phyloP scores from a whole-genome alignment of 2,113 vertebrate genomes.

The Dipodomys merriami region DNA sequence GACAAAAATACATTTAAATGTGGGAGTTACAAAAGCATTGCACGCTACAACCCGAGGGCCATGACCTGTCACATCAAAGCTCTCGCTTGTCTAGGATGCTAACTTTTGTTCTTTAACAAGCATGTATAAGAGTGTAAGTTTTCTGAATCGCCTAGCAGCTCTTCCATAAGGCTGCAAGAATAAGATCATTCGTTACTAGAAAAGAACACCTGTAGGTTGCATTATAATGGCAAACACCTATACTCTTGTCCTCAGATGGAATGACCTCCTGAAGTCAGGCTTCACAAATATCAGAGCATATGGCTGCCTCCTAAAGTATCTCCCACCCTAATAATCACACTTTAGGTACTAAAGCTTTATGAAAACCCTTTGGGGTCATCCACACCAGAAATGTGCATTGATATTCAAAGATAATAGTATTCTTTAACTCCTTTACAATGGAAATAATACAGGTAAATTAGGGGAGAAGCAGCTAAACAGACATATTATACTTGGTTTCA shows the following conservation, averaged over 20 bases:
- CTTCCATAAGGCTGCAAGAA: background rate
- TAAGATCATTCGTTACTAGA: background rate
- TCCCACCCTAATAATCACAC: background rate
- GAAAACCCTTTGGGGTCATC: background rate
- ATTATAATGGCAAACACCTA: background rate
- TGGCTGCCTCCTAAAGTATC: background rate
- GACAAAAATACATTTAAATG: conserved; percentile 36
- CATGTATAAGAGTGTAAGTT: background rate
- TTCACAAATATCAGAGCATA: background rate
- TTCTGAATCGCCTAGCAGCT: conserved; percentile 34
- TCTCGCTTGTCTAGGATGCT: background rate
- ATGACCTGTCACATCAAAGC: conserved; percentile 44
- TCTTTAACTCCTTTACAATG: conserved; percentile 5
- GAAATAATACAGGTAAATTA: conserved; percentile 42
- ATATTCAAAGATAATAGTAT: background rate
- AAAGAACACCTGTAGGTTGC: background rate
- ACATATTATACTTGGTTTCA: background rate
- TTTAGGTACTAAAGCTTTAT: background rate
- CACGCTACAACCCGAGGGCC: background rate
- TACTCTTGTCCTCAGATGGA: background rate
- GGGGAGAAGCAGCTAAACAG: background rate
- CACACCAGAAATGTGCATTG: background rate
- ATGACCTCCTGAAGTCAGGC: background rate
- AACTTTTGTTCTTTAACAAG: conserved; percentile 48
- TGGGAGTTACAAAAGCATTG: conserved; percentile 31